Base-by-base conservation (phyloP, 2,888 invertebrate genomes). In the Aleiodes testaceus region DNA sequence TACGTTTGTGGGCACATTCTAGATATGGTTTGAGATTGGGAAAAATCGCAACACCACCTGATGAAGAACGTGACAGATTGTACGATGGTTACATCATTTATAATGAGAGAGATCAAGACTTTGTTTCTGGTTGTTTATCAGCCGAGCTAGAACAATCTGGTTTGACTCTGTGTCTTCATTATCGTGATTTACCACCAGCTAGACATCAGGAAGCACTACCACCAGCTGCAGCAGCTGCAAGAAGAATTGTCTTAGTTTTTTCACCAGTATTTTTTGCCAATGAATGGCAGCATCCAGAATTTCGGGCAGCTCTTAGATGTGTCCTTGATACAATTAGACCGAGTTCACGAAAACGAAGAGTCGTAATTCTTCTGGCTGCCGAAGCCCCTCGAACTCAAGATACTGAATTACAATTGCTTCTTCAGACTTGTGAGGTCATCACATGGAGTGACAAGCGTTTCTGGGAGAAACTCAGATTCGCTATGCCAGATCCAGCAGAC, bases 1-100 rank as follows among this genome's bases (percentile, higher is more conserved):
- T 95, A 72, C 91, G 93, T 77, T 89, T 95, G 74, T 95, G 94
- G 94, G 91, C 93, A 79, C 94, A 94, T 88, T 92, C 94, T 14
- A 92, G 90, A 78, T 96, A 94, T 86, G 94, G 94, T 47, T 89
- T 94, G 64, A 90, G 95, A 80, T 89, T 95, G 5, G 89, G 88
- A 47, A 86, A 87, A 66, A 80, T 84, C 53, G 75, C 84, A 1
- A 80, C 83, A 67, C 77, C 88, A 86, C 77, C 88, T 85, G 77
- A 91, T 88, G 87, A 90, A 88, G 80, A 89, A 88, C 71, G 88
- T 87, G 88, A 91, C 88, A 88, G 92, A 85, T 87, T 92, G 81
- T 91, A 94, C 90, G 92, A 97, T 87, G 95, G 95, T 72, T 97
- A 96, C 89, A 91, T 97, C 85, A 92, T 95, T 75, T 97, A 96